Base-by-base conservation (phyloP, 2,797 vertebrate genomes). In the Hypotaenidia okinawae region DNA sequence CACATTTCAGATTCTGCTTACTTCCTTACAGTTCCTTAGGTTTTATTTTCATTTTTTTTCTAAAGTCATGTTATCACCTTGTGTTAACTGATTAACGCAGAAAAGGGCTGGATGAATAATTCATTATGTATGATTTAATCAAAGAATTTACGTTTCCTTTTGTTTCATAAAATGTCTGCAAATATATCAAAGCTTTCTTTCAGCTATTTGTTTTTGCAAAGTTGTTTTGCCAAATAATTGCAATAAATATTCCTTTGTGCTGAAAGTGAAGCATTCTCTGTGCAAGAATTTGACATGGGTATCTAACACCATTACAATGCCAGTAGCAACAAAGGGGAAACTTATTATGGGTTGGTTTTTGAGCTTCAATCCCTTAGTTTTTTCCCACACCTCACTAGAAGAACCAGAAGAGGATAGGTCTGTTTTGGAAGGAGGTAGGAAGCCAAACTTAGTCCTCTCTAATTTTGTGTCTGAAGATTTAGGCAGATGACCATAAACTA, bases 131-230 rank as follows among this genome's bases (percentile, higher is more conserved):
- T 69, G 88, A 93, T 95, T 93, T 92, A 94, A 96, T 95, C 93
- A 87, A 95, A 96, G 88, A 95, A 92, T 95, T 89, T 94, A 93
- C 8, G 8, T 92, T 92, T 94, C 55, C 75, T 95, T 94, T 96
- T 97, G 93, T 94, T 96, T 92, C 84, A 69, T 94, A 95, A 95
- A 95, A 89, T 63, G 37, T 62, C 93, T 96, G 86, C 78, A 94
- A 90, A 87, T 68, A 95, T 80, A 95, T 94, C 96, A 97, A 96
- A 93, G 94, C 81, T 69, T 94, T 94, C 86, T 89, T 89, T 95
- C 85, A 87, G 82, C 79, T 96, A 64, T 92, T 96, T 96, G 88
- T 87, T 95, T 96, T 92, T 57, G 22, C 41, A 28, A 90, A 96
- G 52, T 87, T 95, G 76, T 89, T 94, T 95, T 93, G 68, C 75